A percentile compares a stretch with the other conserved stretches of the same genome.
Evolutionary conservation across 2,888 invertebrate genomes (phyloP).

Genomic region (Bombylius major): DNA sequence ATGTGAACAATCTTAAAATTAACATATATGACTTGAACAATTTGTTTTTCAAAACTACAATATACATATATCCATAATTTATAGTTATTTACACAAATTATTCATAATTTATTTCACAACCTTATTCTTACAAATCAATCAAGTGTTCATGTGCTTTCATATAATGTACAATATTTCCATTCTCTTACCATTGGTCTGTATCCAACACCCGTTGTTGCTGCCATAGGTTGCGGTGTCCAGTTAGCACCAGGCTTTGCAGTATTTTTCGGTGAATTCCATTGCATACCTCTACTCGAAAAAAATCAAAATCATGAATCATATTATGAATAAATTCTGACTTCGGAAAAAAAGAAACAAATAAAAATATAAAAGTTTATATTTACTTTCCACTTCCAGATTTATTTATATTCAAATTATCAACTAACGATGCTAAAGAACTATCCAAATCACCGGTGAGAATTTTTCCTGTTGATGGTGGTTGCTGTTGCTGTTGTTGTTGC

Average conservation of each 20-base stretch:
- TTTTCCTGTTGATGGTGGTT: slow-evolving; percentile 46
- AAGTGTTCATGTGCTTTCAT: no score
- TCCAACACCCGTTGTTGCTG: slow-evolving; percentile 74
- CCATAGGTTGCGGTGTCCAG: slow-evolving; percentile 83
- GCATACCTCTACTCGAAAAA: slow-evolving; percentile 55
- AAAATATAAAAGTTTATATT: slow-evolving; percentile 33
- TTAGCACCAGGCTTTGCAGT: slow-evolving; percentile 64
- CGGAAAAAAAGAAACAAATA: not conserved
- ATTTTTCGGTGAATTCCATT: slow-evolving; percentile 85
- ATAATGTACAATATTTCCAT: not conserved
- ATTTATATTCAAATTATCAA: slow-evolving; percentile 84
- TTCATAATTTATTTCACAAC: no score
- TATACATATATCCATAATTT: no score
- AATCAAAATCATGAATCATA: not conserved
- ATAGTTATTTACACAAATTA: no score
- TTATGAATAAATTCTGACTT: not conserved
- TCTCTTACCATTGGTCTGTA: slow-evolving; percentile 74
- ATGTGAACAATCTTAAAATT: no score
- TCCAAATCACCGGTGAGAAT: slow-evolving; percentile 88
- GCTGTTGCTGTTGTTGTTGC: slow-evolving; percentile 30
- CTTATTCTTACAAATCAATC: no score
- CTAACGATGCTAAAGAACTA: slow-evolving; percentile 82
- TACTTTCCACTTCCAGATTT: slow-evolving; percentile 56
- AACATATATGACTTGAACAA: no score
- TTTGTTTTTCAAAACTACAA: no score